Base-by-base conservation (phyloP, 2,797 vertebrate species). In the Adelosebastes latens region DNA sequence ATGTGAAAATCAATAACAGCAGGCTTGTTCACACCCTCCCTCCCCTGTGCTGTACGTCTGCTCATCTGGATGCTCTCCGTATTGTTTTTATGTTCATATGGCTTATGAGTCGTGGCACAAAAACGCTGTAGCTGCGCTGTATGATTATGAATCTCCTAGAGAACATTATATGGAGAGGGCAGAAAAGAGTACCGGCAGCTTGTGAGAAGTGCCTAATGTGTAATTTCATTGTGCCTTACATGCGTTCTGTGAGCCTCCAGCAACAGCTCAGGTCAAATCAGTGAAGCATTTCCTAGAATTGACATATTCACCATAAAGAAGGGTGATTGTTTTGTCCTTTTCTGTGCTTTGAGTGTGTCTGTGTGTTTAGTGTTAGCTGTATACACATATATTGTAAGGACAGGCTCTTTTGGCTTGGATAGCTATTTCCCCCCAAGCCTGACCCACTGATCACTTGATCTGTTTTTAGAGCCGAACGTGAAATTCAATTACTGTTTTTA, bases 401-500 rank as follows among this genome's bases (percentile, higher is more conserved):
- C 14, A 34, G 8, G 29, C 62, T 68, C 65, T 73, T 18, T 63
- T 79, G 34, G 49, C 69, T 78, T 32, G 80, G 59, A 49, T 84
- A 78, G 52, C 56, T 36, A 46, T 68, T 72, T 79, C 46, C 62
- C 42, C 36, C 13, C 42, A 31, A 88, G 64, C 66, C n/a, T 58
- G 65, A 73, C 68, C 71, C 65, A 24, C 29, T 71, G 72, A 79
- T 61, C 67, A 27, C 6, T 77, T 74, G 56, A 82, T 85, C 58
- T 16, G 29, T 86, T 85, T 81, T 32, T 13, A 13, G 20, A 77
- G 75, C 63, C 61, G 55, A 77, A 88, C 76, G 46, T 77, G 39
- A 82, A 90, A 87, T 89, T 82, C 84, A 89, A 90, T 87, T 84
- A 84, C 66, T 79, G 53, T 82, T 78, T 89, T 82, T 80, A 70